Conservation (phyloP, 2,113 vertebrate genomes). For the Leucopsar rothschildi region DNA sequence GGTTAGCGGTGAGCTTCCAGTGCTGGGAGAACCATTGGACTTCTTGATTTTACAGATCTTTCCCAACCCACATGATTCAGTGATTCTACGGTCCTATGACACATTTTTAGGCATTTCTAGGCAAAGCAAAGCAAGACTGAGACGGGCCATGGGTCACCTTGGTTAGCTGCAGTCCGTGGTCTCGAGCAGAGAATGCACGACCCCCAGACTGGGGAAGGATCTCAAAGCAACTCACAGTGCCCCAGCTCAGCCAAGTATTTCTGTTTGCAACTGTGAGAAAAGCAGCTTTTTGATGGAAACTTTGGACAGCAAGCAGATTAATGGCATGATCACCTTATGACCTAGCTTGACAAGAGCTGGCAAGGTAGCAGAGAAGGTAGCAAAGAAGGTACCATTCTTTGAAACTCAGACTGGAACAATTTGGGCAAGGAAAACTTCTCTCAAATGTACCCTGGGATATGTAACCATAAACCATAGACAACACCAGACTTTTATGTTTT, state of each 20-base stretch:
- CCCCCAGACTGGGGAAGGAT: background rate
- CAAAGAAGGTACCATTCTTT: background rate
- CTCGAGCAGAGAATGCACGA: background rate
- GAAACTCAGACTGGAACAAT: conserved; percentile 23
- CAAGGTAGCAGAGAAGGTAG: background rate
- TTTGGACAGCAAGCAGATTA: background rate
- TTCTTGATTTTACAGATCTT: background rate
- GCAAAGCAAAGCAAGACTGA: background rate
- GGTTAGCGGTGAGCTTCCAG: background rate
- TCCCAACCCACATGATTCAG: background rate
- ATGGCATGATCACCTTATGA: conserved; percentile 16
- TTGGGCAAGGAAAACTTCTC: background rate
- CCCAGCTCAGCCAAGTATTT: background rate
- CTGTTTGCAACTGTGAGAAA: background rate
- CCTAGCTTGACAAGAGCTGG: conserved; percentile 27
- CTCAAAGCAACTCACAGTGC: background rate
- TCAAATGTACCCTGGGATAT: background rate
- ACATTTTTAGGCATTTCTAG: background rate
- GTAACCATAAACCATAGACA: background rate
- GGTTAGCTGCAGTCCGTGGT: background rate
- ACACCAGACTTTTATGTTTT: background rate
- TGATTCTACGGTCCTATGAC: background rate
- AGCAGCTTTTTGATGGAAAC: background rate
- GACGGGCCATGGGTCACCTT: background rate
- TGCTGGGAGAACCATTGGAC: background rate